phyloP scores from a whole-genome alignment of 1,140 invertebrate genomes.

The Oryctes rhinoceros region DNA sequence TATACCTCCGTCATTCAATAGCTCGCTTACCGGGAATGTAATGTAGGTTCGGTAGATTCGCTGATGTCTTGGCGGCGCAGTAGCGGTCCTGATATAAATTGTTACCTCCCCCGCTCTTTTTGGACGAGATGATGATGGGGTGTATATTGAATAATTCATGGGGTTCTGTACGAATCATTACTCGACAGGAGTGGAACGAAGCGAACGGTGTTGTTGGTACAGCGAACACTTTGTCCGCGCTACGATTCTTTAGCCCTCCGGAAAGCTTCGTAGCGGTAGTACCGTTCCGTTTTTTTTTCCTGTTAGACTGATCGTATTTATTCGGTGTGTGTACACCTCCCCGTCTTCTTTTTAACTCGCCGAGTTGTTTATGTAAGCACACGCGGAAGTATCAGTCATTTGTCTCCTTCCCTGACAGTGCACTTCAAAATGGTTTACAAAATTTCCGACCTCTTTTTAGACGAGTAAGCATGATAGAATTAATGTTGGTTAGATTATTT shows the following conservation, averaged over 20 bases:
- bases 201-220: conserved; percentile 54
- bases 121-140: conserved; percentile 42
- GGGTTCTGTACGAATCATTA: conserved; percentile 57
- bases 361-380: conserved; percentile 59
- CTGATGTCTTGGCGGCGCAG: neutral
- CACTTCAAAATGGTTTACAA: conserved; percentile 54
- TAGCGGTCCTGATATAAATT: conserved; percentile 42
- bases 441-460: conserved; percentile 15
- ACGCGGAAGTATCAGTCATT: conserved; percentile 58
- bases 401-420: conserved; percentile 57
- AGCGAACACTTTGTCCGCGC: conserved; percentile 54
- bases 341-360: conserved; percentile 45
- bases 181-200: conserved; percentile 37
- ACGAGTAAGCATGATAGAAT: neutral
- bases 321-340: conserved; percentile 41
- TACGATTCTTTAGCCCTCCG: neutral
- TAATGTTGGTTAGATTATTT: conserved; percentile 6
- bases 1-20: conserved; percentile 32
- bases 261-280: conserved; percentile 1
- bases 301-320: conserved; percentile 38
- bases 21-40: neutral
- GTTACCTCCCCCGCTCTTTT: conserved; percentile 29
- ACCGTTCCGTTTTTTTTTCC: conserved; percentile 26
- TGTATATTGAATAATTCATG: conserved; percentile 57
- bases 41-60: conserved; percentile 8